A percentile compares a stretch with the other conserved stretches of the same genome.
Evolutionary conservation across 1,140 invertebrate genomes (phyloP).

Genomic region (Stegodyphus mimosarum): DNA sequence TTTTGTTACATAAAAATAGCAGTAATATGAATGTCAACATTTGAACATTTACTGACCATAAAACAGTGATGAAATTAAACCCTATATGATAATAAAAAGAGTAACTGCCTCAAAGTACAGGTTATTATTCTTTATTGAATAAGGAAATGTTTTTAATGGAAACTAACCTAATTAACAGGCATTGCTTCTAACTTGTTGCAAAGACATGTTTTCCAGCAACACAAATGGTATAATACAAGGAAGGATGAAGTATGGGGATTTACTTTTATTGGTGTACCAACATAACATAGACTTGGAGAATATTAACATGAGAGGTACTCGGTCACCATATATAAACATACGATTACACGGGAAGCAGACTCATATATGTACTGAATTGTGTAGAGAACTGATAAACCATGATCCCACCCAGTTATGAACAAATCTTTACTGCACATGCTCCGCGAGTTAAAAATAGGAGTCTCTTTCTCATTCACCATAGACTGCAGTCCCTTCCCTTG

Average conservation of each 20-base stretch:
- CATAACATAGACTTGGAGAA: not conserved
- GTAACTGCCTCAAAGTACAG: too few relatives aligned
- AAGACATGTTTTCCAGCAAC: slow-evolving; percentile 31
- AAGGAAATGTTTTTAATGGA: not conserved
- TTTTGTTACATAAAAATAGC: too few relatives aligned
- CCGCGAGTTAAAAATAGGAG: not conserved
- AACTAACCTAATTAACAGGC: not conserved
- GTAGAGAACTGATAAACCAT: slow-evolving; percentile 45
- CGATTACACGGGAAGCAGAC: slow-evolving; percentile 15
- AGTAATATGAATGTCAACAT: too few relatives aligned
- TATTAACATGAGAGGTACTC: slow-evolving; percentile 47
- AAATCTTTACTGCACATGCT: slow-evolving; percentile 27
- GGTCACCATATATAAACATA: slow-evolving; percentile 35
- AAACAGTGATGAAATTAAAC: too few relatives aligned
- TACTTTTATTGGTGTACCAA: slow-evolving; percentile 3
- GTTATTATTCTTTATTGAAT: too few relatives aligned
- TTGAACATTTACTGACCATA: too few relatives aligned
- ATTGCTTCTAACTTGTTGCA: not conserved
- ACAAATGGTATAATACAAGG: slow-evolving; percentile 55
- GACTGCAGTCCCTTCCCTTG: too few relatives aligned
- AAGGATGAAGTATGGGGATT: not conserved
- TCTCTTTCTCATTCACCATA: too few relatives aligned
- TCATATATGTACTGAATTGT: slow-evolving; percentile 18
- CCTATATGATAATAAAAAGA: too few relatives aligned
- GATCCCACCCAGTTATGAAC: slow-evolving; percentile 42